Base-by-base conservation (phyloP, 2,113 vertebrate species). In the Mola mola region DNA sequence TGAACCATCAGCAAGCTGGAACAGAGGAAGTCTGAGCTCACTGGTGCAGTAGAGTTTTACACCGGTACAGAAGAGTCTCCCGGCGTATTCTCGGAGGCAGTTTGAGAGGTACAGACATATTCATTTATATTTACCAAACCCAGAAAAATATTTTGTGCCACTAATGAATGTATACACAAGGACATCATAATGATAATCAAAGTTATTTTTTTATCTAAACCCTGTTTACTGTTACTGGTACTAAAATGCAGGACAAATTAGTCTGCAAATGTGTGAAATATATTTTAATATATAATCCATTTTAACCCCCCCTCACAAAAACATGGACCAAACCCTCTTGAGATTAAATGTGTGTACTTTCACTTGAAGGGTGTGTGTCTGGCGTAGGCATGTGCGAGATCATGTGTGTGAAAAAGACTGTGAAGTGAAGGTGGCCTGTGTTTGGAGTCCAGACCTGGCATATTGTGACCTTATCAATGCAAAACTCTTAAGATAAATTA, bases 401-500 rank as follows among this genome's bases (percentile, higher is more conserved):
- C 55, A 50, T 72, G 78, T 72, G 75, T 75, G 78, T 68, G 12
- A 38, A 72, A 63, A 72, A 75, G 73, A 72, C 87, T 72, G 66
- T 55, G 72, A 69, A 66, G 75, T 75, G 82, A 75, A 72, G 83
- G 69, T 76, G 64, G 76, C 66, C 71, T 64, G 72, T 60, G 72
- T 75, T 83, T 82, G 74, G 83, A 67, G 83, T 81, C 83, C 85
- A 87, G 81, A 79, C 80, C 78, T 78, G 85, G 80, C 88, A 89
- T 87, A 90, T 89, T 90, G 88, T 89, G 88, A 90, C 88, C 88
- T 88, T 89, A 89, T 90, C 85, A 90, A 86, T 87, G 82, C 86
- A 77, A 87, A 88, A 89, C 75, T 87, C 83, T 75, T 76, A 80
- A 82, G 65, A 85, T 89, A 84, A 89, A 90, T 90, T 89, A 90